These are phyloP conservation scores for Ardeotis arabs DNA, from an alignment of 2,113 vertebrate species.

Conservation along the genomic window DNA sequence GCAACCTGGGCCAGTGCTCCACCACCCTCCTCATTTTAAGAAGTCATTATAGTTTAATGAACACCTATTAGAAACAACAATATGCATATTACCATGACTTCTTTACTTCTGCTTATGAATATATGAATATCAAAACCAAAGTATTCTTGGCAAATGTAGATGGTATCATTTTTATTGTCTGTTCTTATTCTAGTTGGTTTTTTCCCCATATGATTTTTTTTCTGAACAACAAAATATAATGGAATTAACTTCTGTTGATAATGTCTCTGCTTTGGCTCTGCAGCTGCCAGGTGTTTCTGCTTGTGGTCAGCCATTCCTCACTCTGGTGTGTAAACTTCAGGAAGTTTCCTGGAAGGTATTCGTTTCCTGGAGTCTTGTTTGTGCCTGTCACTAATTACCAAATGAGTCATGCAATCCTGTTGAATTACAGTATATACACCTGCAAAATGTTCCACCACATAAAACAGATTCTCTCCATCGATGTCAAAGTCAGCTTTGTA, in stretches of 20 bases:
- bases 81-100: background rate
- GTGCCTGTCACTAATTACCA: background rate
- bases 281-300: background rate
- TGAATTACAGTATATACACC: background rate
- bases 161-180: background rate
- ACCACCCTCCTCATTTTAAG: background rate
- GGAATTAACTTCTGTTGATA: background rate
- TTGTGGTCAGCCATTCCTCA: background rate
- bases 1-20: background rate
- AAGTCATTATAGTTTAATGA: background rate
- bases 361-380: background rate
- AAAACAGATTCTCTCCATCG: background rate
- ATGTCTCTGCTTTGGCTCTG: background rate
- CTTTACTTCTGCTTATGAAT: background rate
- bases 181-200: background rate
- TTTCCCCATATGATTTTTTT: background rate
- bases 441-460: background rate
- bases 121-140: background rate
- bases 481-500: background rate
- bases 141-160: background rate
- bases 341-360: background rate
- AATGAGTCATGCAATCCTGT: background rate
- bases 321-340: background rate
- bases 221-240: background rate
- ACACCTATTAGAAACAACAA: background rate